Evolutionary conservation across 2,888 invertebrate species (phyloP), one percentile per base, ranked within the genome.

Genomic region (Xanthorhoe designata): DNA sequence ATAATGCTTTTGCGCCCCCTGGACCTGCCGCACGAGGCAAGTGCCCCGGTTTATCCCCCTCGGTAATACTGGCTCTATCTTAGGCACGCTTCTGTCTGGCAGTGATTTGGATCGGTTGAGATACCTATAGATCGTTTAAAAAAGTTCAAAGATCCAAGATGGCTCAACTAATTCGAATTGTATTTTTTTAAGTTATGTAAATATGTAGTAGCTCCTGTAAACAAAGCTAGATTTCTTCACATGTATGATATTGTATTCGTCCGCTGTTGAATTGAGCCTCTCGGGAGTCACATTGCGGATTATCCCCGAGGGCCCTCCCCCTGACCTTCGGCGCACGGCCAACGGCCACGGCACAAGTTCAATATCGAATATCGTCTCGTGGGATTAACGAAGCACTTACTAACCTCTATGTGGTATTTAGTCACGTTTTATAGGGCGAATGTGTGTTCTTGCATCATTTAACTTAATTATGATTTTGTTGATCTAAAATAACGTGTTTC

Each of bases 301-400:
- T 76, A 78, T 81, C 78, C 77, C 77, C 68, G 42, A 15, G 75
- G 67, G 77, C 70, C 73, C 77, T 66, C 75, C 76, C 70, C 71
- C 61, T 60, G 79, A 76, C 85, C 85, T 81, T 80, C 73, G 38
- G 47, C 35, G 45, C 79, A 83, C 83, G 85, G 86, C 75, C 78
- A 77, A 83, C 83, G 85, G 86, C 75, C 78, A 77, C 61, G 76
- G 56, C 65, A 72, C 86, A 86, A 86, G 86, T 86, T 86, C 86
- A 86, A 73, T 73, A 74, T 66, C 69, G 73, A 65, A 54, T 67
- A 51, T 63, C 61, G 68, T 60, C 71, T 68, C 71, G 29, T n/a
- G 70, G 67, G 71, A 63, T 17, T 32, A 17, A 47, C 45, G 58
- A 18, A 52, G 29, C 8, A 15, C 38, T 49, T 45, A 29, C 18